Evolutionary conservation across 2,797 vertebrate species (phyloP).

Genomic region (Phrynocephalus forsythii): DNA sequence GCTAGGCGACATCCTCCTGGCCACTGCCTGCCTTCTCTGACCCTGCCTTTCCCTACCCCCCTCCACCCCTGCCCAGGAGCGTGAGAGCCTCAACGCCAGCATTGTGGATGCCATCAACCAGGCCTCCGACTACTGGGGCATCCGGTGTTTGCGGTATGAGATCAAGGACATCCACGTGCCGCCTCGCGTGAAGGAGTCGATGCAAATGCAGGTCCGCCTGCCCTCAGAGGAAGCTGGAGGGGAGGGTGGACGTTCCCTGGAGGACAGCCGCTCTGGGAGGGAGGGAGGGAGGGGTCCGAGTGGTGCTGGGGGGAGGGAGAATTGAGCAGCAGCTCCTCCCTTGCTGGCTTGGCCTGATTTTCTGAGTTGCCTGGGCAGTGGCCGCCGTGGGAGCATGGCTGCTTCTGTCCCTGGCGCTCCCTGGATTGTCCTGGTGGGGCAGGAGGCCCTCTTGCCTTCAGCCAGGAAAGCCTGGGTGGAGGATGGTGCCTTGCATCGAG

Average conservation of each 20-base stretch:
- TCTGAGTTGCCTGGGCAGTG: not conserved
- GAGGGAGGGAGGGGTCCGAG: not conserved
- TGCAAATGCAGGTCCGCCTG: conserved; percentile 95
- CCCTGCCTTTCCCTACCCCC: rapidly evolving
- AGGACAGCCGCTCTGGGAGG: not conserved
- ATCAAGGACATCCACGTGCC: conserved; percentile 98
- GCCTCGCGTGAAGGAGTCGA: conserved; percentile 94
- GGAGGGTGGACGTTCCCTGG: no score
- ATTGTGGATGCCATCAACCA: conserved; percentile 95
- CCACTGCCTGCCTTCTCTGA: not conserved
- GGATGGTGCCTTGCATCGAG: no score
- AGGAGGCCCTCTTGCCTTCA: not conserved
- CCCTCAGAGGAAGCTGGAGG: no score
- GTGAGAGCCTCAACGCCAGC: conserved; percentile 91
- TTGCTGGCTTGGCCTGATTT: no score
- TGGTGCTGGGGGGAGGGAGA: not conserved
- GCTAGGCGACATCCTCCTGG: not conserved
- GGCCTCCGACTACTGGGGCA: conserved; percentile 94
- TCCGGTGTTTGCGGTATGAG: conserved; percentile 94
- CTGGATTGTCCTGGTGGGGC: not conserved
- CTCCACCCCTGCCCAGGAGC: conserved; percentile 79
- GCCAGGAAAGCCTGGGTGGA: no score
- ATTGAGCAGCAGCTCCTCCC: not conserved
- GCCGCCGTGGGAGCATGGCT: not conserved
- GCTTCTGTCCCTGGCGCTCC: not conserved